phyloP scores from a whole-genome alignment of 2,797 vertebrate genomes.

The Crax fasciolata region DNA sequence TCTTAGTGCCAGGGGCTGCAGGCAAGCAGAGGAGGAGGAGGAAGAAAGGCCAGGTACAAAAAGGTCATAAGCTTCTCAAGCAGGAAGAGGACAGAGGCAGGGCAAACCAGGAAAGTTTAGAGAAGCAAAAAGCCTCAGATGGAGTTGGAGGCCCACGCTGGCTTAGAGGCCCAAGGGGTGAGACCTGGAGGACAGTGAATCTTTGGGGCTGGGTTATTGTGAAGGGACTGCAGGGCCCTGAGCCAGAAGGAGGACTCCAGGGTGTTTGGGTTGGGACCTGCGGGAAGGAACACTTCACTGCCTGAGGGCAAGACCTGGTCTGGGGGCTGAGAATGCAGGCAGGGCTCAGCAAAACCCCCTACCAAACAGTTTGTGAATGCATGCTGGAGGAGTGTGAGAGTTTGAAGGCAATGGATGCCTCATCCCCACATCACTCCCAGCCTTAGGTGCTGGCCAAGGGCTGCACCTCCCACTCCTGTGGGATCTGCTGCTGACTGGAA shows the following conservation, averaged over 20 bases:
- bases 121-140: background rate
- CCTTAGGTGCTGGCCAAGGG: background rate
- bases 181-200: background rate
- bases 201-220: background rate
- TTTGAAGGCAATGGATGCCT: background rate
- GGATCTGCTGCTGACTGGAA: background rate
- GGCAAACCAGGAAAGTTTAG: background rate
- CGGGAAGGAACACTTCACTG: background rate
- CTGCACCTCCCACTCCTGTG: background rate
- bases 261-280: too few species aligned
- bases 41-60: background rate
- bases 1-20: fast-evolving
- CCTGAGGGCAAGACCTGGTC: background rate
- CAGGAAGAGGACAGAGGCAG: background rate
- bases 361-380: background rate
- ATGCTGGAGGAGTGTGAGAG: fast-evolving
- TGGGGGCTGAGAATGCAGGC: background rate
- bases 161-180: background rate
- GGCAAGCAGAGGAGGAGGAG: background rate
- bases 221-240: too few species aligned
- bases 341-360: background rate
- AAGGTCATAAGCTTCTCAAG: background rate
- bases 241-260: background rate
- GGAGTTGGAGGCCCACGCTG: background rate
- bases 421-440: background rate